Conservation (phyloP, 2,797 vertebrate genomes). For the Sebastolobus alascanus region DNA sequence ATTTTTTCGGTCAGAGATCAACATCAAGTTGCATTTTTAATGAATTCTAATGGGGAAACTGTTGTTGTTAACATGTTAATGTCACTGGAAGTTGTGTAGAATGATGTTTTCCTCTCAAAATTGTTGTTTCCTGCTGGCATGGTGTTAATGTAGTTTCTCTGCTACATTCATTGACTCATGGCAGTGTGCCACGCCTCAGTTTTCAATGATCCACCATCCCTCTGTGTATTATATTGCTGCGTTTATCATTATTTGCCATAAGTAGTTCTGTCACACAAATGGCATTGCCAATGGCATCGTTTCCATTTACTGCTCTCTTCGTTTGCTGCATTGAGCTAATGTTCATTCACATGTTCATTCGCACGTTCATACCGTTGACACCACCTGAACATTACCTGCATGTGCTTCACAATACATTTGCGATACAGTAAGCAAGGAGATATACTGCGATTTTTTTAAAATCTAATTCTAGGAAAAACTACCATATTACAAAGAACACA, state of each 20-base stretch:
- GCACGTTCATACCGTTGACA: constrained; percentile 10
- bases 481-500: background rate
- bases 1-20: constrained; percentile 15
- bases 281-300: constrained; percentile 23
- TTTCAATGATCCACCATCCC: constrained; percentile 14
- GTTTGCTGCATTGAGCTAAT: constrained; percentile 18
- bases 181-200: constrained; percentile 2
- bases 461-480: background rate
- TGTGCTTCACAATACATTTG: constrained; percentile 39
- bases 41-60: background rate
- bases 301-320: constrained; percentile 38
- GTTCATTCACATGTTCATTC: constrained; percentile 26
- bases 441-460: background rate
- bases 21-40: background rate
- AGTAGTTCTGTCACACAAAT: constrained; percentile 44
- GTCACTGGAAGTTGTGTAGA: background rate
- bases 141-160: constrained; percentile 7
- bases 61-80: background rate
- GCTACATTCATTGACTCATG: constrained; percentile 19
- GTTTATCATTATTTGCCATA: constrained; percentile 40
- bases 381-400: constrained; percentile 32
- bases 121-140: background rate
- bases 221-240: constrained; percentile 10
- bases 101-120: background rate
- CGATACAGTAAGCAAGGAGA: background rate